A percentile compares a stretch with the other conserved stretches of the same genome.
These are phyloP conservation scores for Drosophila pseudoobscura DNA, from an alignment of 1,140 invertebrate genomes.

Conservation along the genomic window DNA sequence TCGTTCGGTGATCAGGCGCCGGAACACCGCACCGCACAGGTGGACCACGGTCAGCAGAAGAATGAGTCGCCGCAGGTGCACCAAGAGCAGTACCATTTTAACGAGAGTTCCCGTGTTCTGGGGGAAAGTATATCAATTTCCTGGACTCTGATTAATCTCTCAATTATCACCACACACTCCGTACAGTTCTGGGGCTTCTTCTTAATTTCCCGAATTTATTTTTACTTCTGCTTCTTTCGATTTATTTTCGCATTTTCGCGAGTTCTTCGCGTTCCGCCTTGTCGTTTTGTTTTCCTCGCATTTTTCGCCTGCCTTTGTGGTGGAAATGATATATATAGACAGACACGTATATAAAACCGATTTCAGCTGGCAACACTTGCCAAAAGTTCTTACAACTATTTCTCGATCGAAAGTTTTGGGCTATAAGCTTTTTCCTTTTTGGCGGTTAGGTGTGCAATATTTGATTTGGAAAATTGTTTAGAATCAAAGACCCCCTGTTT, in stretches of 20 bases:
- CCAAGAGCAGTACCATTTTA: constrained; percentile 68
- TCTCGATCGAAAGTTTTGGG: constrained; percentile 28
- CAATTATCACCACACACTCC: constrained; percentile 15
- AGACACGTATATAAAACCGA: neutral
- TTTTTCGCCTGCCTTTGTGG: constrained; percentile 49
- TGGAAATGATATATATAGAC: constrained; percentile 21
- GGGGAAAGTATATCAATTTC: neutral
- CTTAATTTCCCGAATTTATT: constrained; percentile 34
- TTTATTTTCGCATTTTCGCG: constrained; percentile 43
- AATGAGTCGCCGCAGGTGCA: constrained; percentile 77
- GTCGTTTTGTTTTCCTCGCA: constrained; percentile 70
- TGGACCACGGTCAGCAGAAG: constrained; percentile 76
- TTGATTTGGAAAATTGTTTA: constrained; percentile 18
- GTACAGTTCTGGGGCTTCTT: neutral
- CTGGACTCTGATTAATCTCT: constrained; percentile 11
- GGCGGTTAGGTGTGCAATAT: constrained; percentile 35
- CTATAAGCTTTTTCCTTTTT: constrained; percentile 35
- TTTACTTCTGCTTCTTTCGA: constrained; percentile 27
- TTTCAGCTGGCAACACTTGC: constrained; percentile 53
- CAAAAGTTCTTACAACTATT: constrained; percentile 45
- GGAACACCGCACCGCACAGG: constrained; percentile 62
- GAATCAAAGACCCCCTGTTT: neutral
- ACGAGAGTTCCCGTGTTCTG: neutral
- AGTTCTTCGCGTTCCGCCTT: constrained; percentile 39
- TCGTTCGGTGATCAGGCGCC: constrained; percentile 63